Base-by-base conservation (phyloP, 2,888 invertebrate genomes). In the Tridacna gigas region DNA sequence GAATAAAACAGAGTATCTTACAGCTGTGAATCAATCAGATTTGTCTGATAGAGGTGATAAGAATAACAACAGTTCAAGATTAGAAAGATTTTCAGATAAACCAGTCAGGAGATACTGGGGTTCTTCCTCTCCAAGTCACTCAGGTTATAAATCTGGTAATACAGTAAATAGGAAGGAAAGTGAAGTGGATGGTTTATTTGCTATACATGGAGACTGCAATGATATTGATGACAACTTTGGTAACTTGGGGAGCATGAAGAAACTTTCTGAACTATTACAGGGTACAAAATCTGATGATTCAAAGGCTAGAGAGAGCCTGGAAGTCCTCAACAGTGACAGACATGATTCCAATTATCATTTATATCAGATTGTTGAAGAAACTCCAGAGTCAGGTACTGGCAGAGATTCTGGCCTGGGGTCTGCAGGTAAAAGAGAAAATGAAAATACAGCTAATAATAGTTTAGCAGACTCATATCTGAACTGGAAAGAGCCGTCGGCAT, bases 391-490 rank as follows among this genome's bases (percentile, higher is more conserved):
- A 37, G 86, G 88, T 74, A 88, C 86, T 67, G 90, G 91, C 67
- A 82, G 90, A 26, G 91, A 91, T 75, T 91, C 91, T n/a, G 91
- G 91, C n/a, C 56, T 91, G 15, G 90, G 90, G 48, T 90, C 90
- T 13, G 90, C 89, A 37, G 87, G 88, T 13, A 90, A 89, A 74
- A 80, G 83, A 79, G 86, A 80, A 28, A 51, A 11, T 26, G 78
- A 84, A 48, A 37, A 77, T 37, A 48, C 22, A 28, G 65, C 37
- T 12, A 76, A 67, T 20, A 26, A 45, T 51, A 4, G 18, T 20
- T 12, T 25, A 15, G 26, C 48, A 15, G 45, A 61, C 28, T 63
- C 61, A 1, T 26, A 51, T n/a, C 25, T n/a, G 15, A 79, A 79
- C 25, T 80, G 82, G 82, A 87, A 74, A 67, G 86, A 86, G 22